Conservation (phyloP, 2,113 vertebrate genomes). For the Clarias batrachus region DNA sequence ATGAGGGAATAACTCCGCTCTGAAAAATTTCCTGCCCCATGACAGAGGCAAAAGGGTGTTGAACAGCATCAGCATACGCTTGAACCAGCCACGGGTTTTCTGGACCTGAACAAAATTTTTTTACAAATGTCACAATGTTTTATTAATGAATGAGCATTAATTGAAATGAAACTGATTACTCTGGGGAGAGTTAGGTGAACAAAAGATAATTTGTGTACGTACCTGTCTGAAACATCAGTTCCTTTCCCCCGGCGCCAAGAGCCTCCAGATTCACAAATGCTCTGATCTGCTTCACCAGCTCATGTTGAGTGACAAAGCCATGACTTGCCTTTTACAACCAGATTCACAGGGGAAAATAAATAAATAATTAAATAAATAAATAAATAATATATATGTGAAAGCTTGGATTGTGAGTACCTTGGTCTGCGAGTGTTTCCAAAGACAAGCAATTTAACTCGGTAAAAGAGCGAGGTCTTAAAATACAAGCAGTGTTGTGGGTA, state of each 20-base stretch:
- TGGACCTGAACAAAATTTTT: constrained; percentile 81
- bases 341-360: not conserved
- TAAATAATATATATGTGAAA: too few species aligned
- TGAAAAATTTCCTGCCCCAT: constrained; percentile 97
- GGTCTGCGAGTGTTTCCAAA: too few species aligned
- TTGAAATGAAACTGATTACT: not conserved
- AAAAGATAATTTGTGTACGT: constrained; percentile 2
- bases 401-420: too few species aligned
- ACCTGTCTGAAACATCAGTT: constrained; percentile 99
- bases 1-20: constrained; percentile 93
- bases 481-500: too few species aligned
- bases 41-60: constrained; percentile 94
- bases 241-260: constrained; percentile 95
- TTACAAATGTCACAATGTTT: too few species aligned
- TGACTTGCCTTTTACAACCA: constrained; percentile 84
- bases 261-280: constrained; percentile 98
- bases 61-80: constrained; percentile 86
- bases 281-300: constrained; percentile 86
- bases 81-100: constrained; percentile 98
- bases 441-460: too few species aligned
- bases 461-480: too few species aligned
- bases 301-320: constrained; percentile 96
- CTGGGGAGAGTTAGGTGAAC: not conserved
- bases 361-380: too few species aligned
- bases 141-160: not conserved